Conservation (phyloP, 2,113 vertebrate species). For the Hemicordylus capensis region DNA sequence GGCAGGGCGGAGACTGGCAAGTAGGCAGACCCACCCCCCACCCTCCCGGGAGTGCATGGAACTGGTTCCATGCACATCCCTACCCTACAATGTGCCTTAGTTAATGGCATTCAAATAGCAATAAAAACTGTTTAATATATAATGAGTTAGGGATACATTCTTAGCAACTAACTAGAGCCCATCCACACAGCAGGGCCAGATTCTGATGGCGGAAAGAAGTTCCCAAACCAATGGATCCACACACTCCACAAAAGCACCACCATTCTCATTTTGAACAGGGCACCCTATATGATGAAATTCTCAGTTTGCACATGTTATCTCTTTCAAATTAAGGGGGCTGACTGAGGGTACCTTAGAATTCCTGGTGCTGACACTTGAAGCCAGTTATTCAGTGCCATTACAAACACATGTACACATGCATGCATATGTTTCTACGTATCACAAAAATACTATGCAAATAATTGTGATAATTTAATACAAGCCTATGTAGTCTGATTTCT, state of each 20-base stretch:
- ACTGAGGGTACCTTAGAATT: neutral
- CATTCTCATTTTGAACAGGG: neutral
- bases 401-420: neutral
- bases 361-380: neutral
- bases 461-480: constrained; percentile 15
- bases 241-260: neutral
- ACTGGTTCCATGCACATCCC: too few species aligned
- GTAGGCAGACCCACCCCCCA: too few species aligned
- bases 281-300: neutral
- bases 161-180: too few species aligned
- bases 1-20: too few species aligned
- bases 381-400: constrained; percentile 21
- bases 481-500: neutral
- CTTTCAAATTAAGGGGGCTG: neutral
- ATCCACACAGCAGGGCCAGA: neutral
- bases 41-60: too few species aligned
- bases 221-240: neutral
- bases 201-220: neutral
- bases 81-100: too few species aligned
- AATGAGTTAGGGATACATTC: too few species aligned
- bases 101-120: too few species aligned
- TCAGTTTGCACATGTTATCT: neutral
- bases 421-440: constrained; percentile 34
- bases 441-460: constrained; percentile 47
- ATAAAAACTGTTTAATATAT: too few species aligned